Percentiles rank a stretch among this genome's conserved stretches.
These are phyloP conservation scores for Xerus rutilus DNA, from an alignment of 2,797 vertebrate species.

Conservation along the genomic window DNA sequence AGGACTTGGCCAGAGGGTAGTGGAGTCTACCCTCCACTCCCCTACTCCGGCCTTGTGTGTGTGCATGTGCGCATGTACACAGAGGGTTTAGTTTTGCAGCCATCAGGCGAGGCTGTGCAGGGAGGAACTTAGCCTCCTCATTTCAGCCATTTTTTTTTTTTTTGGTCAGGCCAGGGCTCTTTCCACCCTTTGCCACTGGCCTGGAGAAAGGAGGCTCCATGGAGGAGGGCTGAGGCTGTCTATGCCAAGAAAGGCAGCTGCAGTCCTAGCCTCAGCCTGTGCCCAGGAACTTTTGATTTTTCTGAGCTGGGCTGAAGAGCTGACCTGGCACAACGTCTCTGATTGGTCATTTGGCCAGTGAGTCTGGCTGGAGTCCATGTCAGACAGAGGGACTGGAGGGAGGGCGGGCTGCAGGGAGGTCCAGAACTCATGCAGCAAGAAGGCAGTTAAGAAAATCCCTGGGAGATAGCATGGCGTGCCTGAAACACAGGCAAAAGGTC, in stretches of 20 bases:
- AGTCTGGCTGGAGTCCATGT: slow-evolving; percentile 30
- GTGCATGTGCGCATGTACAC: too few species aligned
- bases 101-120: not conserved
- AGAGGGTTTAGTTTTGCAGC: not conserved
- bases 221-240: not conserved
- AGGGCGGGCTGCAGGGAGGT: not conserved
- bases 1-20: not conserved
- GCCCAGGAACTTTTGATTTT: not conserved
- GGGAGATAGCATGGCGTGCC: not conserved
- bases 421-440: not conserved
- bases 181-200: not conserved
- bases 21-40: too few species aligned
- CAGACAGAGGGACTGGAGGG: not conserved
- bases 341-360: not conserved
- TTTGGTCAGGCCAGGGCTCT: not conserved
- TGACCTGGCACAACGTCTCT: not conserved
- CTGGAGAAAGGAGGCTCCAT: not conserved
- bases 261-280: not conserved
- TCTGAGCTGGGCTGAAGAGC: slow-evolving; percentile 2
- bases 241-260: not conserved
- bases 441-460: not conserved
- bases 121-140: not conserved
- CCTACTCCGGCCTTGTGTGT: too few species aligned
- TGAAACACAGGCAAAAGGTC: not conserved
- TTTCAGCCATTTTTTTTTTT: not conserved